Evolutionary conservation across 1,140 invertebrate genomes (phyloP).

Genomic region (Cydia pomonella): DNA sequence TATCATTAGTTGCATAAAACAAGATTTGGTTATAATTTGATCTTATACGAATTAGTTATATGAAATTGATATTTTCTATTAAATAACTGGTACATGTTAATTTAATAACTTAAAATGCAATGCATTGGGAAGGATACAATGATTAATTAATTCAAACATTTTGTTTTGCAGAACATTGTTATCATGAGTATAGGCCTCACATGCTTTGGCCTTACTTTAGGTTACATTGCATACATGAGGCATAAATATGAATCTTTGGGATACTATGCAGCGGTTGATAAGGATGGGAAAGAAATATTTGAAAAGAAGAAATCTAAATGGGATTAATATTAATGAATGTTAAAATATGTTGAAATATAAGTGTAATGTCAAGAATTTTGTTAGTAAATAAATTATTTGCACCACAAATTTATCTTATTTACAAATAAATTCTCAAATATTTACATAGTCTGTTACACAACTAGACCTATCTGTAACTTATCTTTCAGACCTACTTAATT

Average conservation of each 20-base stretch:
- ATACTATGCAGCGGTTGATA: constrained; percentile 88
- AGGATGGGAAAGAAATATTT: constrained; percentile 87
- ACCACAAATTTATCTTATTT: neutral
- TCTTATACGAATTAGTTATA: too few relatives aligned
- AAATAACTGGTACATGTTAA: too few relatives aligned
- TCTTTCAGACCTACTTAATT: too few relatives aligned
- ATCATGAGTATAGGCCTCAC: constrained; percentile 89
- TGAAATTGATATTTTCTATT: too few relatives aligned
- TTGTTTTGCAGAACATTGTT: constrained; percentile 87
- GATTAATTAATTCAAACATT: neutral
- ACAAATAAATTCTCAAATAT: too few relatives aligned
- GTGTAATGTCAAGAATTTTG: neutral
- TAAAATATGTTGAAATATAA: neutral
- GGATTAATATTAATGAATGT: constrained; percentile 71
- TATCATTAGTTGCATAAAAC: constrained; percentile 35
- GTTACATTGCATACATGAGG: constrained; percentile 91
- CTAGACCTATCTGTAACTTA: too few relatives aligned
- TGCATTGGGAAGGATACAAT: neutral
- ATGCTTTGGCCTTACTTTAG: constrained; percentile 86
- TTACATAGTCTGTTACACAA: too few relatives aligned
- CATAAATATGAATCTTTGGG: constrained; percentile 87
- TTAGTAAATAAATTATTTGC: neutral
- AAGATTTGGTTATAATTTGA: neutral
- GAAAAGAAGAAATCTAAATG: constrained; percentile 90
- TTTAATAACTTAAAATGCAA: too few relatives aligned